Percentiles rank a stretch among this genome's conserved stretches.
Evolutionary conservation across 2,888 invertebrate genomes (phyloP).

Genomic region (Parnassius glacialis): DNA sequence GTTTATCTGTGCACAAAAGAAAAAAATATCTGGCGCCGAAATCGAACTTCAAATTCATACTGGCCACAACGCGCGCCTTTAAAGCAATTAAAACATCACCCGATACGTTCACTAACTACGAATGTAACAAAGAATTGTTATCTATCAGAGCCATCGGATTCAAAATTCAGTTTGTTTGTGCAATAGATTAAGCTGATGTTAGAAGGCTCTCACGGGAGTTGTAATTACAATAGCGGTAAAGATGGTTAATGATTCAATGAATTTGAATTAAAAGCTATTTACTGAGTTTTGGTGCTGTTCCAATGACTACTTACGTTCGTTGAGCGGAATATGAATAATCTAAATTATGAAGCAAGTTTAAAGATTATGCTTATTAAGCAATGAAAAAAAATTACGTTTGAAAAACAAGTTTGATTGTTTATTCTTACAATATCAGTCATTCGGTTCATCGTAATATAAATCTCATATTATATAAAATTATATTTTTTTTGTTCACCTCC

Average conservation of each 20-base stretch:
- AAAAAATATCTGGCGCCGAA: not conserved
- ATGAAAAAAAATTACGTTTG: too few relatives aligned
- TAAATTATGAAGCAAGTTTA: not conserved
- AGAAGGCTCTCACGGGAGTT: constrained; percentile 36
- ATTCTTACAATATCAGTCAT: too few relatives aligned
- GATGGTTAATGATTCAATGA: constrained; percentile 41
- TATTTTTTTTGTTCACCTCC: too few relatives aligned
- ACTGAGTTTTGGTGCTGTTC: constrained; percentile 26
- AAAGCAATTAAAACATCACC: constrained; percentile 42
- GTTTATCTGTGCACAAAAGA: not conserved
- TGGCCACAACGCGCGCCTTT: constrained; percentile 30
- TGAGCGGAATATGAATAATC: not conserved
- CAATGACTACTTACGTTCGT: constrained; percentile 11
- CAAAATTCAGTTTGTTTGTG: constrained; percentile 41
- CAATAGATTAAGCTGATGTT: constrained; percentile 32
- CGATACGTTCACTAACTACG: constrained; percentile 38
- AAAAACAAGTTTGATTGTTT: too few relatives aligned
- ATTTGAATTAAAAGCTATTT: constrained; percentile 37
- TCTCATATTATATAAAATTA: too few relatives aligned
- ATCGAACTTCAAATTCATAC: constrained; percentile 28
- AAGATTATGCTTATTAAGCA: too few relatives aligned
- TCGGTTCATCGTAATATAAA: too few relatives aligned
- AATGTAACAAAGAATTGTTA: constrained; percentile 45
- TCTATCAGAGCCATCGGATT: constrained; percentile 47
- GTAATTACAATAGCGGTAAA: constrained; percentile 38